phyloP scores from a whole-genome alignment of 2,888 invertebrate species.

The Drosophila gaucha region DNA sequence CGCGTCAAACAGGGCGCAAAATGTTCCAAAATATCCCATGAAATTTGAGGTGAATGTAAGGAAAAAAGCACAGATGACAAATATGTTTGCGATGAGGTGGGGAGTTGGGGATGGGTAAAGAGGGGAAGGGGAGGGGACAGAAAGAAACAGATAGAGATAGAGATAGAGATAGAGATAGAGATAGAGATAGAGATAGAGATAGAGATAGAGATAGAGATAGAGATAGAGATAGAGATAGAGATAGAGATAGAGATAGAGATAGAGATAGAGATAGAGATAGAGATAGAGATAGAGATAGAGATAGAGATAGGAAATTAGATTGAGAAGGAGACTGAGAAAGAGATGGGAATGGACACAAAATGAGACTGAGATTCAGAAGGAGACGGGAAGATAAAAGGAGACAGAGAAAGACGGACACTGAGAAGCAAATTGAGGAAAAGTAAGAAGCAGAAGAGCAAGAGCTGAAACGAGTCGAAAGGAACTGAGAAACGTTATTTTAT shows the following conservation, averaged over 20 bases:
- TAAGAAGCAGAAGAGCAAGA: too few relatives aligned
- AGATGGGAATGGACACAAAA: neutral
- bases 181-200: neutral
- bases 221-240: too few relatives aligned
- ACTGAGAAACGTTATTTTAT: too few relatives aligned
- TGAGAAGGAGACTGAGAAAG: neutral
- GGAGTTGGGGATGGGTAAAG: accelerated
- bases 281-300: neutral
- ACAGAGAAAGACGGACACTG: neutral
- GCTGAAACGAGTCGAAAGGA: too few relatives aligned
- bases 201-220: too few relatives aligned
- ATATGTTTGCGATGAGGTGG: neutral
- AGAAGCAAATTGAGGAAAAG: neutral
- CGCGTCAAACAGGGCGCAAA: conserved; percentile 26
- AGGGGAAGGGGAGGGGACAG: neutral
- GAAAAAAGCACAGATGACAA: conserved; percentile 10
- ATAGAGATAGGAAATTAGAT: neutral
- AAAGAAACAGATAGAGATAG: neutral
- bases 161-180: neutral
- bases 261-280: neutral
- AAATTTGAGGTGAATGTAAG: conserved; percentile 35
- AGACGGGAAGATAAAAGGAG: neutral
- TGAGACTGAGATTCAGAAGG: neutral
- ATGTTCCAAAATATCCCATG: conserved; percentile 41
- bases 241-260: too few relatives aligned